Evolutionary conservation across 2,888 invertebrate species (phyloP).

Genomic region (Halictus quadricinctus): DNA sequence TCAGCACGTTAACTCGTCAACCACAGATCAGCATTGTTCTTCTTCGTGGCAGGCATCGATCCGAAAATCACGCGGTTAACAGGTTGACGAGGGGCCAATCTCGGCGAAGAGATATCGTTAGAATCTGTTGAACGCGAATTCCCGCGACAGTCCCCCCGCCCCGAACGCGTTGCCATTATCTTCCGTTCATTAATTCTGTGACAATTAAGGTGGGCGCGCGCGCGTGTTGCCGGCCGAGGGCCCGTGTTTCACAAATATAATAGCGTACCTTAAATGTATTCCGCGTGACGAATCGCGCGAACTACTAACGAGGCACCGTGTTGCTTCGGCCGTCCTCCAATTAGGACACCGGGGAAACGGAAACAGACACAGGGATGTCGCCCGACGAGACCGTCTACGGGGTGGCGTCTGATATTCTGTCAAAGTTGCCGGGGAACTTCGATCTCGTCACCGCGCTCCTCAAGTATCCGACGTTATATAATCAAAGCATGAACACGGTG

Average conservation of each 20-base stretch:
- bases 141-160: neutral
- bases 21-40: neutral
- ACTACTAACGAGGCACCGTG: constrained; percentile 52
- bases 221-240: neutral
- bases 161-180: constrained; percentile 41
- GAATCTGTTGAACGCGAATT: constrained; percentile 1
- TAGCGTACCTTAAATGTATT: constrained; percentile 50
- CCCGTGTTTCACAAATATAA: constrained; percentile 43
- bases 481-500: constrained; percentile 97
- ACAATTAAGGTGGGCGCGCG: constrained; percentile 40
- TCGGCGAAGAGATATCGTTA: neutral
- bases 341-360: constrained; percentile 86
- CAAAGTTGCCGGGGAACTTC: constrained; percentile 89
- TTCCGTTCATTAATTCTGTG: constrained; percentile 52
- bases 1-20: neutral
- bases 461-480: constrained; percentile 89
- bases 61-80: constrained; percentile 2
- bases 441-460: constrained; percentile 87
- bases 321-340: constrained; percentile 39
- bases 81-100: neutral
- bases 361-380: constrained; percentile 85
- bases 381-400: constrained; percentile 92
- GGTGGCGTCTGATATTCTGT: constrained; percentile 91
- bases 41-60: neutral
- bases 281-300: constrained; percentile 36